These are phyloP conservation scores for Sitta carolinensis DNA, from an alignment of 2,797 vertebrate species.

Conservation along the genomic window DNA sequence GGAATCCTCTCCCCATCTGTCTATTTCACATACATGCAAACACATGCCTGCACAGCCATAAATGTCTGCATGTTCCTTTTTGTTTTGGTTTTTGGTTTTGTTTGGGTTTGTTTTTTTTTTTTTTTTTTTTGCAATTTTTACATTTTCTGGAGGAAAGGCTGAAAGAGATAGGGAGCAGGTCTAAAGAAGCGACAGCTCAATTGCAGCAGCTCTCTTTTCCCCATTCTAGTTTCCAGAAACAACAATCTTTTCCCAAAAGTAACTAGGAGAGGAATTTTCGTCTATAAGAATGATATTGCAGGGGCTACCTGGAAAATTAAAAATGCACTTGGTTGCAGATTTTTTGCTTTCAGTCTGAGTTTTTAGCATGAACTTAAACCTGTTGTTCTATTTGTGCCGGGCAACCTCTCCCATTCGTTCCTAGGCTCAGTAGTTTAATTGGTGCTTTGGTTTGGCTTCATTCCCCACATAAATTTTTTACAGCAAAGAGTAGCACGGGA, in stretches of 20 bases:
- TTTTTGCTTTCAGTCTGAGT: not conserved
- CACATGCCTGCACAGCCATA: not conserved
- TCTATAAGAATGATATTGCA: not conserved
- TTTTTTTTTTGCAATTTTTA: not conserved
- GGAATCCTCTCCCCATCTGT: slow-evolving; percentile 23
- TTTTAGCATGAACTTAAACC: not conserved
- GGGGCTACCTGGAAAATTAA: not conserved
- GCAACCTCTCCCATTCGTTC: not conserved
- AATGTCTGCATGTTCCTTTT: not conserved
- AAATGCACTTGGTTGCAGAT: not conserved
- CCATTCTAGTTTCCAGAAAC: not conserved
- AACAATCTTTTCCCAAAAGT: not conserved
- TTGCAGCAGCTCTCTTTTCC: not conserved
- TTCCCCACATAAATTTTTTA: not conserved
- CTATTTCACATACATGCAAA: slow-evolving; percentile 20
- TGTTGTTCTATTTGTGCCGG: not conserved
- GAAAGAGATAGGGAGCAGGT: not conserved
- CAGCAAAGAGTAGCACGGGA: not conserved
- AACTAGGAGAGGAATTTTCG: not conserved
- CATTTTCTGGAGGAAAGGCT: not conserved
- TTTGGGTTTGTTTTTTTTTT: too few species aligned
- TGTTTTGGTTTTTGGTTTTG: too few species aligned
- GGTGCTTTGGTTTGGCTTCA: not conserved
- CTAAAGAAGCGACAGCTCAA: not conserved
- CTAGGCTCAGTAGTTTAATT: not conserved